A percentile compares a stretch with the other conserved stretches of the same genome.
These are phyloP conservation scores for Aelia acuminata DNA, from an alignment of 2,888 invertebrate species.

Conservation along the genomic window DNA sequence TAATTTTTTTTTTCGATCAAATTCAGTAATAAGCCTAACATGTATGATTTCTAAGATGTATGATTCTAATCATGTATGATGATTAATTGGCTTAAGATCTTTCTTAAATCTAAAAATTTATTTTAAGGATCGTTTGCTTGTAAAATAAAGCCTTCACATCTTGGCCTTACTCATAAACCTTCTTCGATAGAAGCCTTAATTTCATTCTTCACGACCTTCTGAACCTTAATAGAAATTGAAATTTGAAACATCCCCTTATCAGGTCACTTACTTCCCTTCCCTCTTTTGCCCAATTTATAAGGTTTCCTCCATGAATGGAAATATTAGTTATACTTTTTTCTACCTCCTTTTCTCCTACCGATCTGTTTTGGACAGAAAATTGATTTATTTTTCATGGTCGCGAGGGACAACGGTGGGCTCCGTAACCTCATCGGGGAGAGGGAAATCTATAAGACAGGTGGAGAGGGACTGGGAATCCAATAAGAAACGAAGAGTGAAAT, in stretches of 20 bases:
- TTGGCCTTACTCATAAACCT: too few species aligned
- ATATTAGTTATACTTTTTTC: conserved; percentile 7
- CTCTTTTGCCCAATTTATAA: conserved; percentile 6
- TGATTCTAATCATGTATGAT: too few species aligned
- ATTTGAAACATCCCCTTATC: neutral
- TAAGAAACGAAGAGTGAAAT: conserved; percentile 3
- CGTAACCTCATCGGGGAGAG: conserved; percentile 12
- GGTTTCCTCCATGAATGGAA: neutral
- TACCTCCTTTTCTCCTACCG: neutral
- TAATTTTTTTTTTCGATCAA: too few species aligned
- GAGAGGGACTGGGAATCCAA: neutral
- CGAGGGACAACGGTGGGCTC: neutral
- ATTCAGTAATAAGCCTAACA: too few species aligned
- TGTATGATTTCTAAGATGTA: too few species aligned
- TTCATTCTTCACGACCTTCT: neutral
- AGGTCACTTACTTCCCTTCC: neutral
- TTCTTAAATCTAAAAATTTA: too few species aligned
- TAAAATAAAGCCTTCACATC: too few species aligned
- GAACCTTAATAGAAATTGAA: conserved; percentile 9
- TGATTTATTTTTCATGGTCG: conserved; percentile 25
- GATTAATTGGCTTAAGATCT: too few species aligned
- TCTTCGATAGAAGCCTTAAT: neutral
- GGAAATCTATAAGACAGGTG: neutral
- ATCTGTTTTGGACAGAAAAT: neutral
- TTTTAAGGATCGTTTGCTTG: too few species aligned